Evolutionary conservation across 2,113 vertebrate genomes (phyloP), one percentile per base, ranked within the genome.

Genomic region (Acrocephalus arundinaceus): DNA sequence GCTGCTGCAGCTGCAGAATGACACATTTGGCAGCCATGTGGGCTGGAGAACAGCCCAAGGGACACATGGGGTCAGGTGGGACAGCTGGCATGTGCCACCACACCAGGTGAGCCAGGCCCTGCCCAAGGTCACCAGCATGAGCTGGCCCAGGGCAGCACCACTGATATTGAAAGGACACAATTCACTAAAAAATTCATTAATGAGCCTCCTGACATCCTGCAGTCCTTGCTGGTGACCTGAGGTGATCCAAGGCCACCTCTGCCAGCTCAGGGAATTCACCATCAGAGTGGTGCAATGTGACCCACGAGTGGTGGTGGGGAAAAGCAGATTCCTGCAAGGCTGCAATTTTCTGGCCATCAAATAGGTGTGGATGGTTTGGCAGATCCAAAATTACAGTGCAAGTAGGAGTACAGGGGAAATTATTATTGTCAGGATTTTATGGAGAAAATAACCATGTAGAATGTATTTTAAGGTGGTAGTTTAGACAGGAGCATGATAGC

Each of bases 401-500:
- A 85, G 93, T 15, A 92, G 84, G 89, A 95, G 62, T 93, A 92
- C 66, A 79, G 91, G 61, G 89, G 70, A 91, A 95, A 96, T 97
- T 86, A 96, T 96, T 96, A 82, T 96, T 94, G 90, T 89, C 93
- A 84, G 74, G 76, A 58, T 30, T 97, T 96, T 95, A 97, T 94
- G 93, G 94, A 84, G 94, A 94, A 96, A 96, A 95, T 94, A 96
- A 94, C 95, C 93, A 87, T 11, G 5, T 43, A 67, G 94, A 93
- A 93, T 82, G 58, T 93, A 96, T 96, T 97, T 96, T 92, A 94
- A 95, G 83, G 89, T 84, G 89, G 94, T 93, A 55, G 89, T 93
- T 97, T 90, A 94, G 95, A 94, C 93, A 96, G 96, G 85, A 94
- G 61, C 71, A 41, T 89, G 96, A 94, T 96, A 97, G 92, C 93